Base-by-base conservation (phyloP, 2,888 invertebrate genomes). In the Sinodicranocentrus sp. region DNA sequence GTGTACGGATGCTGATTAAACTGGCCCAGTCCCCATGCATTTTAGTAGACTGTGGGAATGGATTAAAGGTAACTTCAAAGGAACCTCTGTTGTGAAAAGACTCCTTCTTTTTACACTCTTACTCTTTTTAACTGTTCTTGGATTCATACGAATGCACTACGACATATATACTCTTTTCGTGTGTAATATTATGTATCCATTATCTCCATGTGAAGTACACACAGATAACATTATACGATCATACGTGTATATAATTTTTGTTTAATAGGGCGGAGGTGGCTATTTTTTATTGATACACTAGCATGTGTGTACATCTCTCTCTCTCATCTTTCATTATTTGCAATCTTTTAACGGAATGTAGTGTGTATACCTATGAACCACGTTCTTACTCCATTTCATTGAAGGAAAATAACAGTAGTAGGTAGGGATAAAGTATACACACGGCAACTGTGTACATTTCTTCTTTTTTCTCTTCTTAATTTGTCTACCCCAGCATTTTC, bases 231-330 rank as follows among this genome's bases (percentile, higher is more conserved):
- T 57, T 3, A 19, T 57, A 25, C 23, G 13, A 1, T 59, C n/a
- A 25, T 57, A 23, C 67, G 23, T 39, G 76, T 33, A 23, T 19
- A 43, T 33, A 67, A 54, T 65, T 57, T 68, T 57, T 54, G 57
- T 57, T 21, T 68, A 68, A 17, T 68, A 65, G 77, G 77, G 77
- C 77, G 77, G 77, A 77, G 77, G 77, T 77, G 67, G 75, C 75
- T 61, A 52, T 21, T 63, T 65, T 43, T 43, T 44, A 21, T 73
- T 19, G 44, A 59, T 26, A 17, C 2, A 61, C n/a, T n/a, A n/a
- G 61, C 28, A 25, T 59, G 44, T 23, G 39, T 57, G 39, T 21
- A 17, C 19, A 52, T 52, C 17, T 52, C 17, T 15, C n/a, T 52
- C 17, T 52, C 17, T 15, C n/a, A 19, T 52, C 19, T 52, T 17